Base-by-base conservation (phyloP, 1,140 invertebrate genomes). In the Asobara japonica region DNA sequence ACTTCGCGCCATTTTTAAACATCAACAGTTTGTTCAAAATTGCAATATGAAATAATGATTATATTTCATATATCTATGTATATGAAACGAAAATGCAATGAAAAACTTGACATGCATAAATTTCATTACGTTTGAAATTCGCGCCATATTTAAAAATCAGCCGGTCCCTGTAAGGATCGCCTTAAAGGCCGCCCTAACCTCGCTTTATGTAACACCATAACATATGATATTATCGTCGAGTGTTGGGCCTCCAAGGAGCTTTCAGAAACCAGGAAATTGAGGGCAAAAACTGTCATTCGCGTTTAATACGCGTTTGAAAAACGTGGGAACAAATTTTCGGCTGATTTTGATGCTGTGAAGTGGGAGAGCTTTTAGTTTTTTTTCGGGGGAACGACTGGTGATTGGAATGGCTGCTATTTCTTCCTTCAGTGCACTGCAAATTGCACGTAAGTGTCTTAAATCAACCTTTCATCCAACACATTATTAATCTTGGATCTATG, bases 191-290 rank as follows among this genome's bases (percentile, higher is more conserved):
- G 2, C 6, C 41, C 20, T 56, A 56, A 56, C 51, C 51, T 56
- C 22, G 18, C 25, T 56, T 56, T 56, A 56, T 56, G 51, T 56
- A 56, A 56, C 11, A 56, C 25, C 51, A 56, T 22, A 56, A 56
- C 51, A 56, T 56, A 56, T 56, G 51, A 56, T 13, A 22, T 18
- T 56, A 3, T 18, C 22, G 18, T 56, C 18, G 25, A 56, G 22
- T 1, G 5, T 56, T 56, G 18, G 51, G 51, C 25, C 51, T 56
- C 51, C 22, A 56, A 18, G 25, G 22, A 56, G 51, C 31, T 6
- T 18, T 2, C 1, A 16, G 13, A 56, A 56, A 56, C 13, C 5
- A 18, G n/a, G 18, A 51, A 51, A 18, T 20, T 16, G 45, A 51
- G n/a, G 45, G 1, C 20, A 36, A 18, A 7, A 51, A 1, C 16